These are phyloP conservation scores for Actinostola sp. DNA, from an alignment of 92 coral and sea anemone genomes.

Conservation along the genomic window DNA sequence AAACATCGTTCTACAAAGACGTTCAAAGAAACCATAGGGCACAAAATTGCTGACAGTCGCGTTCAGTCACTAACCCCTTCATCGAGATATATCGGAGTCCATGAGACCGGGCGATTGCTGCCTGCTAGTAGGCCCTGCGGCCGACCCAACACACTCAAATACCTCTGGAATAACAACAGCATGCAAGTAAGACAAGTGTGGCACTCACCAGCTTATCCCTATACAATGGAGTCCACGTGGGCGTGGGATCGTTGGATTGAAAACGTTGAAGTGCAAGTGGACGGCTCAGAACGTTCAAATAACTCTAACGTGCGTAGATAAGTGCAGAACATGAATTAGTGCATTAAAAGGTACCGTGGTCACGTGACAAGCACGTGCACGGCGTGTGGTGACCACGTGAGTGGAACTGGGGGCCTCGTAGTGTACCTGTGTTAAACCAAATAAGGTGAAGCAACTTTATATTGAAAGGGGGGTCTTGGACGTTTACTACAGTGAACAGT, in stretches of 20 bases:
- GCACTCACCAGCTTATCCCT: constrained; percentile 73
- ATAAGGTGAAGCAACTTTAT: constrained; percentile 9
- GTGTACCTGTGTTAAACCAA: constrained; percentile 6
- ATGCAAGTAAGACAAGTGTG: constrained; percentile 32
- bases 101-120: constrained; percentile 31
- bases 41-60: constrained; percentile 21
- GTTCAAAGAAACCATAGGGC: constrained; percentile 18
- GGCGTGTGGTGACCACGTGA: constrained; percentile 12
- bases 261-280: constrained; percentile 68
- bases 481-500: too few species aligned
- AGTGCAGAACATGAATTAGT: constrained; percentile 47
- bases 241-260: constrained; percentile 30
- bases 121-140: constrained; percentile 44
- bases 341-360: constrained; percentile 10
- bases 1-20: background rate
- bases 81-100: constrained; percentile 77
- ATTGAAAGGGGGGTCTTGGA: too few species aligned
- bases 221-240: constrained; percentile 76
- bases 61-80: constrained; percentile 52
- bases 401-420: background rate
- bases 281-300: constrained; percentile 92
- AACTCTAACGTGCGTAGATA: constrained; percentile 69
- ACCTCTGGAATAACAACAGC: constrained; percentile 49
- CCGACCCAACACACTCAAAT: constrained; percentile 56
- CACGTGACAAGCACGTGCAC: constrained; percentile 12